A percentile compares a stretch with the other conserved stretches of the same genome.
phyloP scores from a whole-genome alignment of 1,140 invertebrate genomes.

The Maniola jurtina region DNA sequence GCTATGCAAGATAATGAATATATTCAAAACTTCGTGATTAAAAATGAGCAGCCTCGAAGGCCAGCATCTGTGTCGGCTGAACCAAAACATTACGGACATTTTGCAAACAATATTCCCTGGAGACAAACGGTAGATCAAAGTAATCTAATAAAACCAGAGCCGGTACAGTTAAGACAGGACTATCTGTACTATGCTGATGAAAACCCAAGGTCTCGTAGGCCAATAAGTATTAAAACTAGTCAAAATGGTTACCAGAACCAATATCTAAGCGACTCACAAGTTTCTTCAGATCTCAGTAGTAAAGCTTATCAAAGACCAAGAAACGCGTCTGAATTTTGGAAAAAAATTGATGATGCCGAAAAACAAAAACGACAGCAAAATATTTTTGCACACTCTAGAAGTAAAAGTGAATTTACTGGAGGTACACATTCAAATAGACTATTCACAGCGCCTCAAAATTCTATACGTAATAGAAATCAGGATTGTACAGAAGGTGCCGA shows the following conservation, averaged over 20 bases:
- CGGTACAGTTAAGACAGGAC: constrained; percentile 63
- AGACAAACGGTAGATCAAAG: constrained; percentile 53
- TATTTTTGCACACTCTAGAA: constrained; percentile 58
- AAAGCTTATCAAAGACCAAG: constrained; percentile 57
- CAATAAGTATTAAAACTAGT: constrained; percentile 80
- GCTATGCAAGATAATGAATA: constrained; percentile 73
- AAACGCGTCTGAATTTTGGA: constrained; percentile 82
- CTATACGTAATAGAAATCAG: constrained; percentile 28
- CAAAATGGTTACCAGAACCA: constrained; percentile 68
- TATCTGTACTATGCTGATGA: constrained; percentile 84
- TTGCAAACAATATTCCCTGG: constrained; percentile 60
- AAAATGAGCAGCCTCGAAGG: constrained; percentile 67
- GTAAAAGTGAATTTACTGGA: constrained; percentile 65
- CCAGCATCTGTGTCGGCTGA: constrained; percentile 81
- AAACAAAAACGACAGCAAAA: constrained; percentile 62
- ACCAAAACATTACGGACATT: constrained; percentile 70
- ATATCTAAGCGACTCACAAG: constrained; percentile 77
- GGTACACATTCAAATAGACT: constrained; percentile 44
- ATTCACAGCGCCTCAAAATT: constrained; percentile 47
- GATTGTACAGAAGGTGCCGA: constrained; percentile 43
- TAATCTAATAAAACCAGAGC: constrained; percentile 57
- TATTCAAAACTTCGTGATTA: constrained; percentile 53
- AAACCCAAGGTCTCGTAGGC: constrained; percentile 82
- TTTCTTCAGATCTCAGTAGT: constrained; percentile 53
- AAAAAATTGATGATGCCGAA: constrained; percentile 80